A percentile compares a stretch with the other conserved stretches of the same genome.
Evolutionary conservation across 2,113 vertebrate species (phyloP).

Genomic region (Nicator chloris): DNA sequence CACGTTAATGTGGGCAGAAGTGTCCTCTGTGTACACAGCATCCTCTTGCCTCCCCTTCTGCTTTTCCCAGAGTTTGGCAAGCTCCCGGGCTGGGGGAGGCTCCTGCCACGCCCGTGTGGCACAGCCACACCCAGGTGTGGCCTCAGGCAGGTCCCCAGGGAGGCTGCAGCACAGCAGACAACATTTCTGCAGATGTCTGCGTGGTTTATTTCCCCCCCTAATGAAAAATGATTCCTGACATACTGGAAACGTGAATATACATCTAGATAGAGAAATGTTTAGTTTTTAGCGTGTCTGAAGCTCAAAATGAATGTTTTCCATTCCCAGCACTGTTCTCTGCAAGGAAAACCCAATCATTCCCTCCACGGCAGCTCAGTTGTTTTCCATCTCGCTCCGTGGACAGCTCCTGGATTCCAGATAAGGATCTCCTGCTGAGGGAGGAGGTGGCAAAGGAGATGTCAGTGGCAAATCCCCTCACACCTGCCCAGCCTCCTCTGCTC

Average conservation of each 20-base stretch:
- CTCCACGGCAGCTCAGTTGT: not conserved
- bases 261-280: not conserved
- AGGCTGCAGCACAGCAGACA: not conserved
- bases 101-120: not conserved
- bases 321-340: not conserved
- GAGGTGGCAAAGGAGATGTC: not conserved
- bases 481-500: not conserved
- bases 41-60: not conserved
- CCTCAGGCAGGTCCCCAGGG: not conserved
- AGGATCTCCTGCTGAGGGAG: not conserved
- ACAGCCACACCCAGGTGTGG: not conserved
- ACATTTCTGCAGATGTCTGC: not conserved
- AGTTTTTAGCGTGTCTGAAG: not conserved
- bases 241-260: not conserved
- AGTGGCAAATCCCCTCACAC: not conserved
- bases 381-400: not conserved
- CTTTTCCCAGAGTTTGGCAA: fast-evolving
- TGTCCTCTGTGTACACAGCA: not conserved
- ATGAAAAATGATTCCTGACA: not conserved
- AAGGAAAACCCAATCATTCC: not conserved
- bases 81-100: not conserved
- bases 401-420: not conserved
- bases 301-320: not conserved
- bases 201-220: fast-evolving
- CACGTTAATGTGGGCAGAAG: not conserved